Base-by-base conservation (phyloP, 2,797 vertebrate genomes). In the Philypnodon macrostomus region DNA sequence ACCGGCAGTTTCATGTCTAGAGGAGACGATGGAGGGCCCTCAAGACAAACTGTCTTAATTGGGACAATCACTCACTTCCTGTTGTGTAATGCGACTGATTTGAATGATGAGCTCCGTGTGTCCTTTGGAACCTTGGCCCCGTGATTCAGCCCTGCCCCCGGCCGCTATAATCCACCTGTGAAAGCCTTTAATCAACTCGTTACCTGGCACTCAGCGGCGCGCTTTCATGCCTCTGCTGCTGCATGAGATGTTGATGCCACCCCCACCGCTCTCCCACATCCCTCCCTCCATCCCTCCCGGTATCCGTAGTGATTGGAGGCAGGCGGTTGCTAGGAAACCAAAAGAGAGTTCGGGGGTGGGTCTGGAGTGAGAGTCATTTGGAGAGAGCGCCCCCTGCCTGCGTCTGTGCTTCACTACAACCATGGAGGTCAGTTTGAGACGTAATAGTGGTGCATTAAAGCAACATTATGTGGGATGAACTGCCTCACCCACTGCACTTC, bases 241-340 rank as follows among this genome's bases (percentile, higher is more conserved):
- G 59, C 33, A 48, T 45, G 21, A 57, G 73, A 82, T 67, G 67
- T 58, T 51, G 62, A 61, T 47, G 16, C 34, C 47, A 29, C 29
- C 44, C 7, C 41, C 49, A 13, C 31, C 53, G 11, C 15, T 18
- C 24, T 17, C 35, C 53, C 51, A 58, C 50, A 41, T 57, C 68
- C 75, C 64, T 12, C 31, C 74, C 62, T 59, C 72, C 61, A 39
- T 75, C 62, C 73, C 68, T 84, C 59, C 70, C 76, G 74, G 85
- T 85, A 87, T 86, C 83, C 79, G 82, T 87, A 85, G 83, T 84
- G 85, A 86, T 84, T 71, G 81, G 79, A 87, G 83, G 86, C 77
- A 84, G n/a, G 80, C 83, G 67, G 89, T 90, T 90, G 88, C 87
- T 88, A 87, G 76, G 87, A 70, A 66, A 88, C 74, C 59, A 29